Evolutionary conservation across 2,797 vertebrate species (phyloP), one percentile per base, ranked within the genome.

Genomic region (Oceanodroma leucorhoa): DNA sequence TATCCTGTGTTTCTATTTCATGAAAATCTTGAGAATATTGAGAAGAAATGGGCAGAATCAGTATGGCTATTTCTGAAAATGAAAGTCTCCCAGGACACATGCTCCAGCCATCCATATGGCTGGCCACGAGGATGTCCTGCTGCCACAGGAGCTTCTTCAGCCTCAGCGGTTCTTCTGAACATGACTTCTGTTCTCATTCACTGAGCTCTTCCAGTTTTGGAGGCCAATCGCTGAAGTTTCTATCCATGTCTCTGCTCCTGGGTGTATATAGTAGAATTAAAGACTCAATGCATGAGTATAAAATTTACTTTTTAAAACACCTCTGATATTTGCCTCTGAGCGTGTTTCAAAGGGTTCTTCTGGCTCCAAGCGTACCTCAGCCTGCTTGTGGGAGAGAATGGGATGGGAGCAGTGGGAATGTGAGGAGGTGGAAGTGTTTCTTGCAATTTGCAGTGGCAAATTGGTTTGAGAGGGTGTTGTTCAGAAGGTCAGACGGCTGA

Each of bases 401-500:
- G 70, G 32, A 3, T 26, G 22, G 54, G 61, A 58, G 27, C 58
- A 64, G 15, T 34, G 57, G 86, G 51, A 69, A n/a, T 27, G n/a
- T 10, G 36, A 54, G 19, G 55, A 66, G 14, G 5, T 62, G 40
- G 55, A 82, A 34, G 40, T 7, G 16, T 2, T 32, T 32, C 40
- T 34, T 54, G 51, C 6, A 17, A 12, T 69, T 61, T 12, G 16
- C 38, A 36, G 69, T 10, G 53, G 34, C 70, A 45, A 43, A 11
- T 6, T 60, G 81, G 22, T 60, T 54, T 27, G 53, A 10, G 71
- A 58, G 32, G 6, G 20, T 29, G 30, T 3, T 72, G 19, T 34
- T 51, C 23, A 21, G 61, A 22, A 75, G 61, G 50, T 78, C 0
- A 0, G 29, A 7, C 51, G 48, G 32, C 48, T 0, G 0, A 27